Conservation (phyloP, 2,797 vertebrate species). For the Schizopygopsis pylzovi region DNA sequence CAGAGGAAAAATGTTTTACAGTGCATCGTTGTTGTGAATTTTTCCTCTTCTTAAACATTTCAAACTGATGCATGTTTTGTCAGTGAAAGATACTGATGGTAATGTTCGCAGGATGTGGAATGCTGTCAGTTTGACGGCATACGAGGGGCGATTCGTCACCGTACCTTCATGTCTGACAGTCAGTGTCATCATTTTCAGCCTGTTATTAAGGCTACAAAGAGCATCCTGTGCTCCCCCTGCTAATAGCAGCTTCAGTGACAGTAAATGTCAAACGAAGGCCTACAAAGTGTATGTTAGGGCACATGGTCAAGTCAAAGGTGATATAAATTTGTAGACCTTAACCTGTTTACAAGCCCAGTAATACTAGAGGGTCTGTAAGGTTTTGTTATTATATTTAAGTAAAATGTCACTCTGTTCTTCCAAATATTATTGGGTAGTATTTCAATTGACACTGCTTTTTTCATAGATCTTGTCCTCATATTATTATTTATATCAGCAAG, state of each 20-base stretch:
- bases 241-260: constrained; percentile 33
- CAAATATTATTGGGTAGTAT: no score
- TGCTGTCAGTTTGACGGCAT: not conserved
- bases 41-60: not conserved
- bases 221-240: not conserved
- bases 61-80: not conserved
- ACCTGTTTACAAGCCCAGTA: constrained; percentile 7
- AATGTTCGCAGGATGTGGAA: not conserved
- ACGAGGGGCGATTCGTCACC: not conserved
- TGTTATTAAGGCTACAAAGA: constrained; percentile 16
- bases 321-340: not conserved
- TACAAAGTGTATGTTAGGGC: not conserved
- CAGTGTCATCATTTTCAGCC: not conserved
- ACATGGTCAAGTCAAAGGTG: not conserved
- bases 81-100: not conserved
- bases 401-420: not conserved
- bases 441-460: not conserved
- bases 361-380: not conserved
- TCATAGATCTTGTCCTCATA: not conserved
- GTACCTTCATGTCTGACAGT: not conserved
- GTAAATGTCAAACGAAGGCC: constrained; percentile 1
- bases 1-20: no score
- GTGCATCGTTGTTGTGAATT: not conserved
- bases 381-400: not conserved
- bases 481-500: not conserved